Percentiles rank a stretch among this genome's conserved stretches.
Conservation (phyloP, 1,140 invertebrate species). For the Cydia strobilella region DNA sequence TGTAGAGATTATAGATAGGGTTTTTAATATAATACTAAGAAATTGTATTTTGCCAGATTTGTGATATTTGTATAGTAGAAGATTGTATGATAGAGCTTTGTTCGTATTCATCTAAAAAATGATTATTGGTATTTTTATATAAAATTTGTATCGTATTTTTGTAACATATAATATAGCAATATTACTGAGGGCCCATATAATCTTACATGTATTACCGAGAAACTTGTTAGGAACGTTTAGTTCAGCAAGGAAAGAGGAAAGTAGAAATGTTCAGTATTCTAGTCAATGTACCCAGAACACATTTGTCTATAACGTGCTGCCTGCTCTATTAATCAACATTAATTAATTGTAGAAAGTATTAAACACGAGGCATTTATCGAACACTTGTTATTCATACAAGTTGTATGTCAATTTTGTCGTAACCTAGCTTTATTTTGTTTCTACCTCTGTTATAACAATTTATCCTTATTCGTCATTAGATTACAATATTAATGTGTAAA, state of each 20-base stretch:
- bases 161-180: neutral
- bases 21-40: neutral
- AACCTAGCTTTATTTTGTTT: neutral
- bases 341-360: neutral
- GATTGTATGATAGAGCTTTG: slow-evolving; percentile 3
- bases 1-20: neutral
- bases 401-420: neutral
- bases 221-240: neutral
- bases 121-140: neutral
- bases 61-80: slow-evolving; percentile 12
- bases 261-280: slow-evolving; percentile 20
- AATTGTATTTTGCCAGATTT: slow-evolving; percentile 25
- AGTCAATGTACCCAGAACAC: slow-evolving; percentile 12
- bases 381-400: slow-evolving; percentile 2
- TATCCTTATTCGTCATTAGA: neutral
- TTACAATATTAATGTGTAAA: neutral
- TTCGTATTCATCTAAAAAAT: neutral
- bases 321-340: neutral
- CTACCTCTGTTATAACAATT: slow-evolving; percentile 11
- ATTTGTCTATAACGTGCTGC: neutral
- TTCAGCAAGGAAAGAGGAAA: slow-evolving; percentile 2
- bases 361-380: neutral
- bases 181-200: neutral
- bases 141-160: neutral
- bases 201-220: neutral